Evolutionary conservation across 2,888 invertebrate species (phyloP).

Genomic region (Tipula unca): DNA sequence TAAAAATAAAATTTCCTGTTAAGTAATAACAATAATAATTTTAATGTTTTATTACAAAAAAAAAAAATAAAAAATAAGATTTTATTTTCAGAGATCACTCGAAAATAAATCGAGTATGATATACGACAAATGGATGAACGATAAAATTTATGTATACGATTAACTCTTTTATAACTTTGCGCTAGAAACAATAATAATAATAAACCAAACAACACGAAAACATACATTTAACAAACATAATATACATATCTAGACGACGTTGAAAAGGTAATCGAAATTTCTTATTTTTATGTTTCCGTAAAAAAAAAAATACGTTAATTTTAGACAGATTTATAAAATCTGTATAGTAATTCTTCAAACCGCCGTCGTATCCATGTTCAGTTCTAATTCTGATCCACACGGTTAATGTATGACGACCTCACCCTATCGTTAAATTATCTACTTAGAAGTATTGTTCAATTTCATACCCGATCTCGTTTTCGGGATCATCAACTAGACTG

Average conservation of each 20-base stretch:
- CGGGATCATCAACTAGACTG: too few species aligned
- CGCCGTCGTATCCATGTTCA: neutral
- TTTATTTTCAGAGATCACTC: neutral
- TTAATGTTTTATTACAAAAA: neutral
- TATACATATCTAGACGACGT: too few species aligned
- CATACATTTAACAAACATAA: neutral
- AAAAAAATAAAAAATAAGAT: neutral
- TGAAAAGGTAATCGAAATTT: neutral
- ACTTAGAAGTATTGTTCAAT: too few species aligned
- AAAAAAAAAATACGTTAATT: neutral
- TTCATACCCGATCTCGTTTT: too few species aligned
- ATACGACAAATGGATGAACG: conserved; percentile 14
- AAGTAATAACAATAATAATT: neutral
- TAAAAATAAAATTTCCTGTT: neutral
- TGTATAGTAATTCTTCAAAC: neutral
- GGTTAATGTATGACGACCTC: too few species aligned
- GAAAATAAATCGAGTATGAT: conserved; percentile 4
- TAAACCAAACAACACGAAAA: neutral
- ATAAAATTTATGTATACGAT: neutral
- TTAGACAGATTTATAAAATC: neutral
- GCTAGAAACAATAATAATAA: neutral
- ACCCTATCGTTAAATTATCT: too few species aligned
- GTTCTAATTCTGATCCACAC: too few species aligned
- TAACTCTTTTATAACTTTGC: neutral
- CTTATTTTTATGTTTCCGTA: neutral